phyloP scores from a whole-genome alignment of 2,888 invertebrate genomes.

The Torymus auratus region DNA sequence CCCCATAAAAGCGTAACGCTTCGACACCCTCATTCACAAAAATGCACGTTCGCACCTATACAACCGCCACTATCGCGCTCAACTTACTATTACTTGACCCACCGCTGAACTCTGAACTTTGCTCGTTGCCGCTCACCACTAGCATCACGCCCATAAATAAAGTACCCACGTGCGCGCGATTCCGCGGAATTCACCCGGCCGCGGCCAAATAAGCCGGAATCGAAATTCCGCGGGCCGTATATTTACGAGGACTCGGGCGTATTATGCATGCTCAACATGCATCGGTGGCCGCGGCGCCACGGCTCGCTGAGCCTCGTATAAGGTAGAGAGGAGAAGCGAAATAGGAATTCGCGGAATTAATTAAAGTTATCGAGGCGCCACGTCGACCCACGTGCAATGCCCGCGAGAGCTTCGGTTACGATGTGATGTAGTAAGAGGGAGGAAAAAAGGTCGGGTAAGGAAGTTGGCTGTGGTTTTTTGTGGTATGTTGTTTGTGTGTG shows the following conservation, averaged over 20 bases:
- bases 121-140: no score
- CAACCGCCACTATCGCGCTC: no score
- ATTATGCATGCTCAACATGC: slow-evolving; percentile 41
- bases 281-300: slow-evolving; percentile 2
- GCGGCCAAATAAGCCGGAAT: slow-evolving; percentile 35
- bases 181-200: slow-evolving; percentile 6
- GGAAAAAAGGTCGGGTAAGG: background rate
- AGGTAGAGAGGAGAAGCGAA: background rate
- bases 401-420: no score
- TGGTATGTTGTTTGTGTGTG: no score
- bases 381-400: background rate
- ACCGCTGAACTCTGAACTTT: no score
- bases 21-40: no score
- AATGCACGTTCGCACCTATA: no score
- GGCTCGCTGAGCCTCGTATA: background rate
- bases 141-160: slow-evolving; percentile 14
- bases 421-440: background rate
- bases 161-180: slow-evolving; percentile 6
- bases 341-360: slow-evolving; percentile 40
- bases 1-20: no score
- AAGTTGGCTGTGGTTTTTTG: no score
- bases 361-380: slow-evolving; percentile 38
- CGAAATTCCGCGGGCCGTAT: slow-evolving; percentile 30
- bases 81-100: no score
- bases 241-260: slow-evolving; percentile 30